Base-by-base conservation (phyloP, 2,113 vertebrate species). In the Acanthisitta chloris region DNA sequence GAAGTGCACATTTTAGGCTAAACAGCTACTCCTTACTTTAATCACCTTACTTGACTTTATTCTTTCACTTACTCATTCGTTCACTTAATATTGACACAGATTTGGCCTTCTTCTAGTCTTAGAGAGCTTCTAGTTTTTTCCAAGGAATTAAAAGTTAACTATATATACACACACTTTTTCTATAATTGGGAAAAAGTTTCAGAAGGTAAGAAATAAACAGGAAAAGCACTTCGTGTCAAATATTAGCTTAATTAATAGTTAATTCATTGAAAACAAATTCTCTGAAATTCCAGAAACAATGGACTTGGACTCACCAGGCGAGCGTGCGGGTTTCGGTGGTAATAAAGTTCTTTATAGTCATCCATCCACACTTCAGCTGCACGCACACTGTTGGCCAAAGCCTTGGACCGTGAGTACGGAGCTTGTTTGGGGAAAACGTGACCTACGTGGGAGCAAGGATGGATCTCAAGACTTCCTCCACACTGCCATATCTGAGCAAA, bases 321-420 rank as follows among this genome's bases (percentile, higher is more conserved):
- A 33, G 99, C 99, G 0, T 99, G 99, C 21, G 99, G 99, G 93
- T 98, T 99, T 58, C 99, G 98, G 87, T 99, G 99, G 95, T 99
- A 99, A 97, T 99, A 99, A 64, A 99, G 51, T 25, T 99, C 98
- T 96, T 99, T 99, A 57, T 98, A 99, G 9, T 98, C 98, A 82
- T 99, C 99, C 99, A 99, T 98, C 99, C 99, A 99, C 88, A 99
- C 99, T 95, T 99, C 99, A 6, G 99, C 99, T 5, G 99, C 99
- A 14, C 99, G 99, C 62, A 99, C 99, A 0, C 99, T 99, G 97
- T 99, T 99, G 71, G 99, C 99, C 98, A 99, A 92, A n/a, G 99
- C 99, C 96, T 99, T 99, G 94, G 94, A 98, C 40, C 99, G 98
- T 1, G 99, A 99, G 97, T 99, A 99, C 2, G 99, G 99, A 71